Base-by-base conservation (phyloP, 2,797 vertebrate species). In the Falco biarmicus region DNA sequence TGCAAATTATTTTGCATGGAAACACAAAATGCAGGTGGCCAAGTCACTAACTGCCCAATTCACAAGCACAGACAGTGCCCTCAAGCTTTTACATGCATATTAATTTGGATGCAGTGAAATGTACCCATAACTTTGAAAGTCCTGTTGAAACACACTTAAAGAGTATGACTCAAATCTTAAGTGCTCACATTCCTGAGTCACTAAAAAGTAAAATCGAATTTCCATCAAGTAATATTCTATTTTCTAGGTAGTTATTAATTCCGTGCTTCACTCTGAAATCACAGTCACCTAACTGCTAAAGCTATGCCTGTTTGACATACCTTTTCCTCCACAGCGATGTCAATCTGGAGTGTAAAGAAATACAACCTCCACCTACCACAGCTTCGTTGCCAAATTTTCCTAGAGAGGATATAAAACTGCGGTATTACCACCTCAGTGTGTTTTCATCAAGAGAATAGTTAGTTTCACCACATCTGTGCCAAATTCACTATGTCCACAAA, bases 251-350 rank as follows among this genome's bases (percentile, higher is more conserved):
- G 26, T 13, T 59, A 37, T 15, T 57, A 68, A 85, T 39, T 57
- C 57, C 2, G 0, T 10, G 17, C 59, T 87, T 57, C 61, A 39
- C n/a, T 41, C n/a, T 60, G 45, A 74, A 89, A 85, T 60, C 81
- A 78, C 0, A 0, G n/a, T 16, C 51, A 78, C 0, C 0, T 37
- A 69, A 79, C 50, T 32, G 48, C 8, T 71, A 54, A 77, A 68
- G 45, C 45, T 59, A 18, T 22, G 31, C 53, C 66, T 54, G 12
- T 34, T 41, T 3, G 0, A 19, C 1, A 0, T 22, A 53, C 11
- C 68, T 66, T 68, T 53, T 60, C 29, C 43, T 41, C 37, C 77
- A 84, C 20, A 78, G 70, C 34, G 59, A 6, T 2, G 10, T 41
- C 6, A 0, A 0, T 22, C 28, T 37, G 47, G 6, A 65, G 14